These are phyloP conservation scores for Diarsia brunnea DNA, from an alignment of 2,888 invertebrate genomes.

Conservation along the genomic window DNA sequence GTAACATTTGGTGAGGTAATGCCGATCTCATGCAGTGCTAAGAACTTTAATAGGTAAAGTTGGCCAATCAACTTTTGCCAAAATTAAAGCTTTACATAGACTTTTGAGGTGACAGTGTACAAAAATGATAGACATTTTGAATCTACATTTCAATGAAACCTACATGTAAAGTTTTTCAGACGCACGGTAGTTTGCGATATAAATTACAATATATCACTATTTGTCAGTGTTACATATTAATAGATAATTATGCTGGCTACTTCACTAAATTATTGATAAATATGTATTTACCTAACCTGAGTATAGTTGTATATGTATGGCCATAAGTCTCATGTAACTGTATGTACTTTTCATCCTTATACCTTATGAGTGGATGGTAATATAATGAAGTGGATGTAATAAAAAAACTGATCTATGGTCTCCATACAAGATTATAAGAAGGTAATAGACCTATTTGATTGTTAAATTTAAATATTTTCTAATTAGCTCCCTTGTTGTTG, in stretches of 20 bases:
- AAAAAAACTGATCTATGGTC: not conserved
- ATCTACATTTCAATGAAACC: not conserved
- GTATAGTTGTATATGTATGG: not conserved
- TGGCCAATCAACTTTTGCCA: not conserved
- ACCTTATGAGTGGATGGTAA: conserved; percentile 1
- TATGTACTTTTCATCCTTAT: too few species aligned
- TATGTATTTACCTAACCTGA: not conserved
- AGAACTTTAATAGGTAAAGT: not conserved
- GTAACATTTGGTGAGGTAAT: not conserved
- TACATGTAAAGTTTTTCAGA: not conserved
- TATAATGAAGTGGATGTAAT: not conserved
- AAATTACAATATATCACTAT: not conserved
- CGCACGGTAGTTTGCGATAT: not conserved
- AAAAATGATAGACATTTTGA: not conserved
- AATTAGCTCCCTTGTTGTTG: conserved; percentile 11
- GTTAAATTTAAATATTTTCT: not conserved
- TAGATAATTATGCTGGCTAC: not conserved
- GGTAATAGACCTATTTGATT: not conserved
- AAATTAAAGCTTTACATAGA: conserved; percentile 3
- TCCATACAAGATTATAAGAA: not conserved
- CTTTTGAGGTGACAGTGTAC: not conserved
- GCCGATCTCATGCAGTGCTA: not conserved
- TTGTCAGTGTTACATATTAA: conserved; percentile 3
- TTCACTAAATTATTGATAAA: not conserved
- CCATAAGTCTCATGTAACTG: not conserved